These are phyloP conservation scores for Ganaspis brasiliensis DNA, from an alignment of 2,888 invertebrate genomes.

Conservation along the genomic window DNA sequence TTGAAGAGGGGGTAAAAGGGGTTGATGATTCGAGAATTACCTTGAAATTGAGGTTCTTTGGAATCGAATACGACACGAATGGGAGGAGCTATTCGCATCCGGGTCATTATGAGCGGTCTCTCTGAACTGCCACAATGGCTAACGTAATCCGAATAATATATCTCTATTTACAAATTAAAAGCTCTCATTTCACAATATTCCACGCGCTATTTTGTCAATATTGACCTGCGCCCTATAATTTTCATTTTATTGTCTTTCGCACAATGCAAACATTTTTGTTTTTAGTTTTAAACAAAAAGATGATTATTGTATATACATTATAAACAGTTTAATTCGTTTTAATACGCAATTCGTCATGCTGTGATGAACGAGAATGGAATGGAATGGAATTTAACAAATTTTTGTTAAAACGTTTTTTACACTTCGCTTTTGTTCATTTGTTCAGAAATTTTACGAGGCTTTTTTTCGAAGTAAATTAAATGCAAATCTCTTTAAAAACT, in stretches of 20 bases:
- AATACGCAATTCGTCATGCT: too few species aligned
- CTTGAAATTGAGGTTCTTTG: slow-evolving; percentile 66
- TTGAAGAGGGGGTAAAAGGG: slow-evolving; percentile 51
- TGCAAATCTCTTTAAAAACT: too few species aligned
- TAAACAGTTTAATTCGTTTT: too few species aligned
- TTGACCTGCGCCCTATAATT: slow-evolving; percentile 63
- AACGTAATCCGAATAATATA: slow-evolving; percentile 72
- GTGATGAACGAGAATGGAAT: too few species aligned
- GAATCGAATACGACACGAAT: slow-evolving; percentile 72
- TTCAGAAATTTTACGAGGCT: too few species aligned
- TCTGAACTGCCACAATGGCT: slow-evolving; percentile 67
- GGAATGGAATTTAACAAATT: too few species aligned
- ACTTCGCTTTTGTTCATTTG: too few species aligned
- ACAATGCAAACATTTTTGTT: neutral
- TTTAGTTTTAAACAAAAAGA: too few species aligned
- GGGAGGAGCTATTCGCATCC: slow-evolving; percentile 73
- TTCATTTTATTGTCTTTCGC: neutral
- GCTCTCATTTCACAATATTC: slow-evolving; percentile 77
- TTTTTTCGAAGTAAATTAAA: too few species aligned
- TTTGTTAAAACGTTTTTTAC: too few species aligned
- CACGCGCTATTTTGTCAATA: slow-evolving; percentile 73
- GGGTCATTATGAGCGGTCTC: slow-evolving; percentile 75
- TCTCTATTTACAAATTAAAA: slow-evolving; percentile 77
- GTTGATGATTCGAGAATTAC: slow-evolving; percentile 68
- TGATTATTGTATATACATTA: too few species aligned